Base-by-base conservation (phyloP, 2,797 vertebrate genomes). In the Semotilus atromaculatus region DNA sequence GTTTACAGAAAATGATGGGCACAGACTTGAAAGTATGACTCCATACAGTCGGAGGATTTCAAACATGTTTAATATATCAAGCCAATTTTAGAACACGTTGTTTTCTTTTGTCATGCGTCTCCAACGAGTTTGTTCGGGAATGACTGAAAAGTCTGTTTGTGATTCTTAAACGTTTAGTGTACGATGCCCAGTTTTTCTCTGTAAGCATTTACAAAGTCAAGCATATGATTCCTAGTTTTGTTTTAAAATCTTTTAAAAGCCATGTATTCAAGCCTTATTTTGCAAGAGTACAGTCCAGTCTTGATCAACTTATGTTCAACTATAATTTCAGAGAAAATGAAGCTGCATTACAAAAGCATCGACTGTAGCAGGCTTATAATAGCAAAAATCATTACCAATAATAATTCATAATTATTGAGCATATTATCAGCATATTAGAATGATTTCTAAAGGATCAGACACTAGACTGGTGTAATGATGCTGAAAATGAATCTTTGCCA, bases 241-340 rank as follows among this genome's bases (percentile, higher is more conserved):
- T n/a, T 31, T 11, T 23, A 48, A 73, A 48, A n/a, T 53, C 6
- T 48, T 48, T 19, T 51, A 7, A 23, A 55, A 23, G 53, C 9
- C 9, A 58, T n/a, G 53, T n/a, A n/a, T 58, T 58, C 53, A 21
- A n/a, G 23, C 53, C 21, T 58, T 36, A 58, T 60, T 60, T 60
- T 23, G n/a, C 21, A 58, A 7, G 1, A n/a, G 13, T 38, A 36
- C 51, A n/a, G 73, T 26, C 51, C 26, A 51, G 16, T 51, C 43
- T 51, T 31, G 34, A 67, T 21, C 8, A 67, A 36, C 8, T 10
- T 21, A 36, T 67, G 9, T 36, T 66, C 8, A 36, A 67, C 19
- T 67, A 21, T 68, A 23, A 68, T 36, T 67, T 67, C 8, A 89
- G 89, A 92, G 91, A 94, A 93, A 93, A 94, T 94, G 92, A 92